These are phyloP conservation scores for Poecilia picta DNA, from an alignment of 2,797 vertebrate species.

Conservation along the genomic window DNA sequence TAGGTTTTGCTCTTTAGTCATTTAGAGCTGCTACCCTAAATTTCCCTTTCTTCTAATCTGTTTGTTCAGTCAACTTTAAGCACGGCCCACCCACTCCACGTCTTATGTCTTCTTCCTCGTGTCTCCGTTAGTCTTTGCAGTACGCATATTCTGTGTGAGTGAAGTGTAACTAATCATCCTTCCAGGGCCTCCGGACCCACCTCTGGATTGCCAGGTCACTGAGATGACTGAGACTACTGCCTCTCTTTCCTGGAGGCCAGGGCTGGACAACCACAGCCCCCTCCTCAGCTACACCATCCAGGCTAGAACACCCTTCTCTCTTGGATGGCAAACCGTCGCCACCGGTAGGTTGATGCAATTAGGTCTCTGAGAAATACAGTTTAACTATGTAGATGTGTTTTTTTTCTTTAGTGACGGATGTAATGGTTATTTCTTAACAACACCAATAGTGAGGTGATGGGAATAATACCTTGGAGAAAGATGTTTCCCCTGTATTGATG, in stretches of 20 bases:
- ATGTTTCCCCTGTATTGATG: constrained; percentile 54
- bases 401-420: no score
- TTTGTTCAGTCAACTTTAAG: constrained; percentile 3
- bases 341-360: constrained; percentile 81
- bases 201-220: constrained; percentile 87
- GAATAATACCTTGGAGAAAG: constrained; percentile 49
- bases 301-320: constrained; percentile 91
- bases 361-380: constrained; percentile 8
- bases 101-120: constrained; percentile 1
- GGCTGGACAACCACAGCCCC: constrained; percentile 92
- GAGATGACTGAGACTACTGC: constrained; percentile 90
- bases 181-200: constrained; percentile 90
- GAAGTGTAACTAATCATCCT: constrained; percentile 22
- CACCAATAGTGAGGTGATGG: constrained; percentile 40
- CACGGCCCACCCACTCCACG: neutral
- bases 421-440: constrained; percentile 30
- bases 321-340: constrained; percentile 92
- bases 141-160: constrained; percentile 10
- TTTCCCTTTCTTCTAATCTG: constrained; percentile 5
- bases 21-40: constrained; percentile 2
- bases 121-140: constrained; percentile 28
- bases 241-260: constrained; percentile 89
- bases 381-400: constrained; percentile 4
- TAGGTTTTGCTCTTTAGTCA: neutral
- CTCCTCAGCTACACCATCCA: constrained; percentile 89